Evolutionary conservation across 2,113 vertebrate genomes (phyloP), one percentile per base, ranked within the genome.

Genomic region (Micronisus gabar): DNA sequence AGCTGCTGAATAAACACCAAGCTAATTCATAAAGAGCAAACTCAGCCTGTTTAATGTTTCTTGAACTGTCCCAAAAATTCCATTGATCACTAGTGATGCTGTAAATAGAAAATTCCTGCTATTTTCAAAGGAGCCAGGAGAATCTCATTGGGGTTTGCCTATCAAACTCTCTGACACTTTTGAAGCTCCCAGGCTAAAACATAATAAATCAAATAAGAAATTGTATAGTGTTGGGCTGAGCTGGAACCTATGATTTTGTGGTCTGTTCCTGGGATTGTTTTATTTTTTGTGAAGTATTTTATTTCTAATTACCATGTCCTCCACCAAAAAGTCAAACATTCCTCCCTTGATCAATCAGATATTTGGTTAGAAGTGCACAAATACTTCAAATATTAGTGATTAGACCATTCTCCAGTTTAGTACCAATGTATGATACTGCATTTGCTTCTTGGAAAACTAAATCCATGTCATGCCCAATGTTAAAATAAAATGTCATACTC

Each of bases 1-100:
- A 97, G 82, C 94, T 96, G 94, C 75, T 96, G 90, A 95, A 88
- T 96, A 96, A 97, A 97, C 85, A 96, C 23, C 16, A 71, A 88
- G 50, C 78, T 95, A 97, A 96, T 96, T 97, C 94, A 96, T 91
- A 95, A 86, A 90, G 47, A 96, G 82, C 93, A 90, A 97, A 78
- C 65, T 94, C 85, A 95, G 85, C 81, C 86, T 95, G 78, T 89
- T 86, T 90, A 93, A 89, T 90, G 74, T 70, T 86, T 92, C 89
- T 85, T 91, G 74, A 95, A 83, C 95, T 85, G 68, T 70, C 95
- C 56, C 43, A 82, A 95, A 82, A 84, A 95, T 71, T 76, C 91
- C 74, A 79, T 90, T 89, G 83, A 97, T 97, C 87, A 43, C 76
- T 8, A 66, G 45, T 72, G 74, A 76, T 80, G 74, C 90, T 86